A percentile compares a stretch with the other conserved stretches of the same genome.
These are phyloP conservation scores for Diglossa cyanea DNA, from an alignment of 2,797 vertebrate species.

Conservation along the genomic window DNA sequence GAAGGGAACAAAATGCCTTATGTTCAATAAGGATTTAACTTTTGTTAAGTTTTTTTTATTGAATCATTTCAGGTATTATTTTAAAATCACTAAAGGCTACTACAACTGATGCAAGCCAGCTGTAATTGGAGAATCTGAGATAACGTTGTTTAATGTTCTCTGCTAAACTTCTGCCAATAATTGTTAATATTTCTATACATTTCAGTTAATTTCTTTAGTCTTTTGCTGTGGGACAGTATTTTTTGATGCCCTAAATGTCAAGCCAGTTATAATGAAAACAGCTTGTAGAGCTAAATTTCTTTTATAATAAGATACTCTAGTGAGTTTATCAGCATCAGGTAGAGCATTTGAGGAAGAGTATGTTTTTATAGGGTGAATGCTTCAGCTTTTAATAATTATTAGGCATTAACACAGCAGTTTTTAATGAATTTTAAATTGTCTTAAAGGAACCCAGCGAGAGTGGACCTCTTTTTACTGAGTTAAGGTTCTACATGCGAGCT, in stretches of 20 bases:
- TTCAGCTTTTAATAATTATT: not conserved
- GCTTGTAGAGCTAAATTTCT: not conserved
- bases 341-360: not conserved
- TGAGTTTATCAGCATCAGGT: not conserved
- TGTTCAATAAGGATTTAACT: not conserved
- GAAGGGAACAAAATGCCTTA: not conserved
- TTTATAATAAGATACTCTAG: not conserved
- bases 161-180: not conserved
- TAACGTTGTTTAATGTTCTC: not conserved
- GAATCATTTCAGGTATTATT: not conserved
- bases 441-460: constrained; percentile 94
- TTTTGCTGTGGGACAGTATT: not conserved
- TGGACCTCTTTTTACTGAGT: constrained; percentile 94
- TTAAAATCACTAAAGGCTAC: not conserved
- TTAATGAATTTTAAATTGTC: constrained; percentile 60
- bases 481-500: constrained; percentile 96
- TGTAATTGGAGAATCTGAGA: not conserved
- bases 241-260: not conserved
- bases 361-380: not conserved
- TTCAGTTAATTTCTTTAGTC: not conserved
- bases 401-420: not conserved
- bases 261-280: not conserved
- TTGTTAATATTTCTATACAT: not conserved
- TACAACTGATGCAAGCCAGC: not conserved
- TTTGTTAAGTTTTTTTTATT: not conserved